Evolutionary conservation across 2,888 invertebrate genomes (phyloP), one percentile per base, ranked within the genome.

Genomic region (Patella pellucida): DNA sequence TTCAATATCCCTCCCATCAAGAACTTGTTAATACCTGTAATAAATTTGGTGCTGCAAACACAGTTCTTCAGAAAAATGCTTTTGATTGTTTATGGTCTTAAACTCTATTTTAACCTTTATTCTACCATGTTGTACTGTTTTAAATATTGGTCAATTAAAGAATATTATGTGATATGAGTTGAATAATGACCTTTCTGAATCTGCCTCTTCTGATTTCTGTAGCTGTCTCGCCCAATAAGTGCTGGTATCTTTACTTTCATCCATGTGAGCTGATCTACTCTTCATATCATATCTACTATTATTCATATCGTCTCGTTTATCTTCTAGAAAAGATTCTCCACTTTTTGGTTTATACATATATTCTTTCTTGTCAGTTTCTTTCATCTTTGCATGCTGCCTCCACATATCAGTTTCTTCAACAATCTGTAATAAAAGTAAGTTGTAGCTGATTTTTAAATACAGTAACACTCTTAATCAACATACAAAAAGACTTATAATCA

Each of bases 361-460:
- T 19, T 68, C 23, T 52, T 7, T 4, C 68, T 50, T 9, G 12
- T 72, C 74, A 0, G 62, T 23, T 12, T 74, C 68, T 19, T 79
- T 79, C 41, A 68, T 23, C 67, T 75, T 77, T 5, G 76, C 67
- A 31, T 79, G 73, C 16, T 79, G 76, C 62, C 79, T 80, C 88
- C 88, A 88, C 87, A 87, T 87, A 3, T 87, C 87, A 19, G 81
- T 71, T 73, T 87, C 87, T 72, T 88, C 88, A 68, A 85, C 78
- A 52, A 87, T 79, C 88, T 88, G 77, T 31, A 75, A 75, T 70
- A 68, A 76, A 23, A 68, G 14, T 41, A 41, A 41, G 4, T 41
- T 7, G 41, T 41, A 41, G 41, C 41, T 41, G 9, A 7, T 41
- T 7, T 41, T 41, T 41, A 41, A 41, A 41, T 41, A 41, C 31